These are phyloP conservation scores for Crocuta crocuta DNA, from an alignment of 2,113 vertebrate species.

Conservation along the genomic window DNA sequence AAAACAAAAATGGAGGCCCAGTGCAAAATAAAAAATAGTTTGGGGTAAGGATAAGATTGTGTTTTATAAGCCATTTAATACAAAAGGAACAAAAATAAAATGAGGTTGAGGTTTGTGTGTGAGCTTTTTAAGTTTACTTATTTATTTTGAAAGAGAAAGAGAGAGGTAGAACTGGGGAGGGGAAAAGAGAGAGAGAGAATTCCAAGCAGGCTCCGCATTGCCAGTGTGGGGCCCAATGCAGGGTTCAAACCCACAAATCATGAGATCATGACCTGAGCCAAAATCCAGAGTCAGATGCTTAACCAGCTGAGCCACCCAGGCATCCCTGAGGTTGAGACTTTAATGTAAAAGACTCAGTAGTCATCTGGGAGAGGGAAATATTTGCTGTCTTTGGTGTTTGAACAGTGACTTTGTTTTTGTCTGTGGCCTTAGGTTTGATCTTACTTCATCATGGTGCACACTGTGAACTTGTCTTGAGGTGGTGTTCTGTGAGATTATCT, in stretches of 20 bases:
- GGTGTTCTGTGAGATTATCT: not conserved
- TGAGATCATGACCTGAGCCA: no score
- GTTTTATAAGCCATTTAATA: not conserved
- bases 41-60: not conserved
- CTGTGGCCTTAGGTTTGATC: not conserved
- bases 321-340: not conserved
- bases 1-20: not conserved
- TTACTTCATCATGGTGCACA: not conserved
- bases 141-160: no score
- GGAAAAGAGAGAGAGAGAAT: no score
- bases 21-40: not conserved
- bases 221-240: fast-evolving
- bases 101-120: not conserved
- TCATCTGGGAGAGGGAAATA: not conserved
- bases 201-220: no score
- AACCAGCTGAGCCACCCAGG: no score
- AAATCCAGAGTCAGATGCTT: no score
- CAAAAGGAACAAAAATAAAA: not conserved
- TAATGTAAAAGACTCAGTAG: not conserved
- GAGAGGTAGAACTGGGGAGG: no score
- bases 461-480: not conserved
- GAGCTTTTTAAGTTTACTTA: no score
- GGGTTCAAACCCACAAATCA: no score
- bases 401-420: not conserved
- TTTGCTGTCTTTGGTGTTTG: not conserved